phyloP scores from a whole-genome alignment of 2,888 invertebrate genomes.

The Arctia plantaginis region DNA sequence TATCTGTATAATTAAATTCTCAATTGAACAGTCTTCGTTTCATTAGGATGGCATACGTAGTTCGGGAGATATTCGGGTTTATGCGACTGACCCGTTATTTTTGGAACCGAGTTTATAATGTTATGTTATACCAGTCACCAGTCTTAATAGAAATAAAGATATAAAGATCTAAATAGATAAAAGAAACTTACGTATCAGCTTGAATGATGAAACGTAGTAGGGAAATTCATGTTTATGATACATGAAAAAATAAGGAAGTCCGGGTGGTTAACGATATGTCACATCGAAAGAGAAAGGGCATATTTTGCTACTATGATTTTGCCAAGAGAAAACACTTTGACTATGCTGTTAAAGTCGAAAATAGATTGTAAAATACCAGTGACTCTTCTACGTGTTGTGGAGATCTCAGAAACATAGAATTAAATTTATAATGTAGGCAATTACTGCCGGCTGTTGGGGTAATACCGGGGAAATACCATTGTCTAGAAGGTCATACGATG shows the following conservation, averaged over 20 bases:
- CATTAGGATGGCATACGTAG: no score
- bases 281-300: neutral
- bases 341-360: neutral
- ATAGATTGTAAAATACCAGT: neutral
- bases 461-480: neutral
- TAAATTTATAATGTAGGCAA: neutral
- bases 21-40: no score
- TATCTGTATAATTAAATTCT: no score
- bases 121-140: no score
- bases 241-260: neutral
- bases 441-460: neutral
- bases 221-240: neutral
- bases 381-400: neutral
- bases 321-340: neutral
- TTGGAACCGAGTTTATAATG: no score
- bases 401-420: neutral
- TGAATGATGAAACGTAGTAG: neutral
- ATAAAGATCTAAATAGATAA: no score
- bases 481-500: neutral
- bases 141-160: no score
- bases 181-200: neutral
- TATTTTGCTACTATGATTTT: neutral
- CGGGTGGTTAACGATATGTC: slow-evolving; percentile 8
- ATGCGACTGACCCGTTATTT: no score
- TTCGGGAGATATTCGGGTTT: no score